Base-by-base conservation (phyloP, 2,113 vertebrate genomes). In the Hemiprocne comata region DNA sequence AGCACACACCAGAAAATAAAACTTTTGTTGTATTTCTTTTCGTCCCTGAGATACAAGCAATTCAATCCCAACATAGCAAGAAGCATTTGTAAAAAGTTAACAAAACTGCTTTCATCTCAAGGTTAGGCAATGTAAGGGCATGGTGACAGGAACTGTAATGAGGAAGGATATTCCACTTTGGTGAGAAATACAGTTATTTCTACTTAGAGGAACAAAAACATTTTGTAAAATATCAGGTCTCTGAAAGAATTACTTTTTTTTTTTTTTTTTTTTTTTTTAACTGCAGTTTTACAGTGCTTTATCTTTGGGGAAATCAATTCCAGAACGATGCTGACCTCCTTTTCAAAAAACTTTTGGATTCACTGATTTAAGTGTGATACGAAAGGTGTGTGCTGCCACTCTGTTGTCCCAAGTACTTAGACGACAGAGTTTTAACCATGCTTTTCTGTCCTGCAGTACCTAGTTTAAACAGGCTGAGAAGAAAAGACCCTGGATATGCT, bases 31-130 rank as follows among this genome's bases (percentile, higher is more conserved):
- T 34, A 11, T 10, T 55, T 90, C 67, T 85, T 40, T 73, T 50
- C 75, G 77, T 33, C 24, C 25, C 29, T 36, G 21, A 79, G 10
- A 16, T 40, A 70, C 5, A 61, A 11, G 81, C 17, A 94, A 94
- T 82, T 89, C 74, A 72, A 58, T 65, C 40, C 61, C 74, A 82
- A 85, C n/a, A 62, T 3, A 7, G 66, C 54, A 93, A 85, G 0
- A 3, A 66, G 13, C 40, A 58, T 85, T 94, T 89, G 36, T 55
- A 57, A 91, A 84, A 94, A 54, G 50, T 65, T 85, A 85, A 89
- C 34, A 89, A 69, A 89, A 69, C 17, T 54, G 84, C 77, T 89
- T 89, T 87, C 31, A 82, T 93, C 80, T 94, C 66, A 75, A 71
- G 40, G 26, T 88, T 73, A 90, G 64, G 50, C 24, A 89, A 73